These are phyloP conservation scores for Clepsis dumicolana DNA, from an alignment of 2,888 invertebrate genomes.

Conservation along the genomic window DNA sequence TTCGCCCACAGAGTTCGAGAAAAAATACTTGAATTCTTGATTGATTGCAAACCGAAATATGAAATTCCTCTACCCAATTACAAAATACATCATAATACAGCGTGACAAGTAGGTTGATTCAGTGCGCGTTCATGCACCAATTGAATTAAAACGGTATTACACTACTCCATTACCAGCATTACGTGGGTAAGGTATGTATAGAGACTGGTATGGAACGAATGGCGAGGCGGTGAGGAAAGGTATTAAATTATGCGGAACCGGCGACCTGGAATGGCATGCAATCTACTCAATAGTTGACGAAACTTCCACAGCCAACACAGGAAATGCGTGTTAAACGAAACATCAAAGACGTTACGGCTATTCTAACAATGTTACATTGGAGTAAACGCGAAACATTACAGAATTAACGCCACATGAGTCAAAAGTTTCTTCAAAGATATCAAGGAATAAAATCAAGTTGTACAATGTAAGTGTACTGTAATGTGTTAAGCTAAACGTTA, in stretches of 20 bases:
- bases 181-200: constrained; percentile 8
- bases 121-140: constrained; percentile 34
- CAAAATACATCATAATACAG: constrained; percentile 17
- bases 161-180: constrained; percentile 12
- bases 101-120: constrained; percentile 26
- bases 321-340: constrained; percentile 22
- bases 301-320: neutral
- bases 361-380: neutral
- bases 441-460: no score
- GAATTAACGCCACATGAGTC: neutral
- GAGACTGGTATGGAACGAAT: constrained; percentile 44
- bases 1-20: neutral
- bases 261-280: constrained; percentile 52
- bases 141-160: constrained; percentile 39
- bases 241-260: constrained; percentile 52
- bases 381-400: neutral
- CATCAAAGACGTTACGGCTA: neutral
- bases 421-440: neutral
- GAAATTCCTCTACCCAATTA: neutral
- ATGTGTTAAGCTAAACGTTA: neutral
- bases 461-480: no score
- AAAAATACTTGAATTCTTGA: neutral
- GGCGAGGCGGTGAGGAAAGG: constrained; percentile 50
- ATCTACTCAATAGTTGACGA: constrained; percentile 5
- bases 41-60: neutral